phyloP scores from a whole-genome alignment of 2,888 invertebrate species.

The Diogma glabrata region DNA sequence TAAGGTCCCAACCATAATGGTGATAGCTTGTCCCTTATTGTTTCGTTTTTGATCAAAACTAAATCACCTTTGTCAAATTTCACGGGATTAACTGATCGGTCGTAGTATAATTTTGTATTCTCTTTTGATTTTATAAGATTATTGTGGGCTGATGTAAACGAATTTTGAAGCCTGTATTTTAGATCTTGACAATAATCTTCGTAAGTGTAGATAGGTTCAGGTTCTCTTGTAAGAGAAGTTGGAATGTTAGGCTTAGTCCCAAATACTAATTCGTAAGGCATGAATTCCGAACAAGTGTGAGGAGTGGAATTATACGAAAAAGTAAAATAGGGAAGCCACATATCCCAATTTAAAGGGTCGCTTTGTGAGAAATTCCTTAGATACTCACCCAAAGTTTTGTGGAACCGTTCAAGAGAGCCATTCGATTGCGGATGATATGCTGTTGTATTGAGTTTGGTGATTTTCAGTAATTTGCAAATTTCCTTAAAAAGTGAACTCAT shows the following conservation, averaged over 20 bases:
- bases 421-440: conserved; percentile 9
- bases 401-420: conserved; percentile 2
- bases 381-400: conserved; percentile 1
- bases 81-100: background rate
- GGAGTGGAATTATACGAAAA: conserved; percentile 2
- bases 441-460: conserved; percentile 2
- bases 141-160: background rate
- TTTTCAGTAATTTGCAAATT: conserved; percentile 5
- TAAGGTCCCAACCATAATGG: background rate
- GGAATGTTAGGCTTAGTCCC: background rate
- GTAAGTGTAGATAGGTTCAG: background rate
- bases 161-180: background rate
- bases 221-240: background rate
- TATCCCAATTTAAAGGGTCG: no score
- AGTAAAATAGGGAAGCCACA: background rate
- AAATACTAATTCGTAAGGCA: no score
- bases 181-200: background rate
- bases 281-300: no score
- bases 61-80: background rate
- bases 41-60: conserved; percentile 4
- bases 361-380: no score
- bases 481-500: background rate
- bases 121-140: background rate
- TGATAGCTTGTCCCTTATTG: background rate
- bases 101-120: background rate